Percentiles rank a stretch among this genome's conserved stretches.
Evolutionary conservation across 2,888 invertebrate species (phyloP).

Genomic region (Cheilosia impressa): DNA sequence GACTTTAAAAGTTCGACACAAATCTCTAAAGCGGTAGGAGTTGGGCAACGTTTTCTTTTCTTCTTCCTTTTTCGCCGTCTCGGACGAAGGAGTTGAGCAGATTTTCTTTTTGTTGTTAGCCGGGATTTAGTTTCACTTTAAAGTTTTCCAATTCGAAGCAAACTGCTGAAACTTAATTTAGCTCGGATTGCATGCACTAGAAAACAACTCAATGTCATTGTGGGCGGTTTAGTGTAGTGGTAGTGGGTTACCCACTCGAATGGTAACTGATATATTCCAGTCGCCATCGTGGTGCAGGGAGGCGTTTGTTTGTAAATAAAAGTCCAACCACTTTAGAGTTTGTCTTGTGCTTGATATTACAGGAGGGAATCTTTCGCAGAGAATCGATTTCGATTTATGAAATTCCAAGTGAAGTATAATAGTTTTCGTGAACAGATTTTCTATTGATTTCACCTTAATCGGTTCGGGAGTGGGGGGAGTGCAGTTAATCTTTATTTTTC

Average conservation of each 20-base stretch:
- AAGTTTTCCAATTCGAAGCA: slow-evolving; percentile 71
- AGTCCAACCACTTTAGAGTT: slow-evolving; percentile 71
- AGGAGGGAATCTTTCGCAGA: slow-evolving; percentile 1
- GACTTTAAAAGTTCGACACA: slow-evolving; percentile 38
- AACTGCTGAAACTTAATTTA: slow-evolving; percentile 72
- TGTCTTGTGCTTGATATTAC: slow-evolving; percentile 44
- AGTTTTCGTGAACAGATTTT: slow-evolving; percentile 56
- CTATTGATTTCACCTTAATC: slow-evolving; percentile 55
- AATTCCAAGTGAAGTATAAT: slow-evolving; percentile 68
- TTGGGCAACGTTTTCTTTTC: background rate
- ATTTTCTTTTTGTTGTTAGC: slow-evolving; percentile 53
- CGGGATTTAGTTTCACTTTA: slow-evolving; percentile 73
- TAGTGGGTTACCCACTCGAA: slow-evolving; percentile 20
- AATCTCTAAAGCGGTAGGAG: slow-evolving; percentile 49
- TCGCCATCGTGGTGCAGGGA: slow-evolving; percentile 23
- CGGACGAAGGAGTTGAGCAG: slow-evolving; percentile 23
- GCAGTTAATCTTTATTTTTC: slow-evolving; percentile 28
- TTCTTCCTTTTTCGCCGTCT: slow-evolving; percentile 20
- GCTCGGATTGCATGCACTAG: slow-evolving; percentile 44
- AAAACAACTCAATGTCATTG: slow-evolving; percentile 64
- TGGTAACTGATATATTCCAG: slow-evolving; percentile 56
- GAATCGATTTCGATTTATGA: slow-evolving; percentile 70
- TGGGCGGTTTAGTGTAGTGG: slow-evolving; percentile 25
- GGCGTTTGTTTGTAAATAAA: slow-evolving; percentile 65
- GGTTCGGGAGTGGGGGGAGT: slow-evolving; percentile 9